phyloP scores from a whole-genome alignment of 92 coral and sea anemone genomes.

The Muricea muricata region DNA sequence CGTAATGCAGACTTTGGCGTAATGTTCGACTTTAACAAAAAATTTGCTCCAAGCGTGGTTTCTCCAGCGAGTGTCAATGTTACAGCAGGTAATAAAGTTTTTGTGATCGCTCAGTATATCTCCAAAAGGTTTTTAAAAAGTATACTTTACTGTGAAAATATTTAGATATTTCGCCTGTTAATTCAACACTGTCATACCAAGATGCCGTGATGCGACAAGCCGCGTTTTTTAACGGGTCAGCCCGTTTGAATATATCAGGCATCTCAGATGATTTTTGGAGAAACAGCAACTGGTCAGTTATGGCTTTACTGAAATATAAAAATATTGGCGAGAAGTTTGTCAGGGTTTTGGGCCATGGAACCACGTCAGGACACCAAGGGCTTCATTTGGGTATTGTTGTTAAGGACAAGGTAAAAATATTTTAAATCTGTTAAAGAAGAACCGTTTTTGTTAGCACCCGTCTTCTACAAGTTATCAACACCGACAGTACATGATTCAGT shows the following conservation, averaged over 20 bases:
- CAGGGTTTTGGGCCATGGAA: conserved; percentile 76
- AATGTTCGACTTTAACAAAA: conserved; percentile 77
- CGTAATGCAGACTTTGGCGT: conserved; percentile 68
- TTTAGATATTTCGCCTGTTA: conserved; percentile 47
- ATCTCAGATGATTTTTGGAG: conserved; percentile 78
- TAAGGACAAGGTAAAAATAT: neutral
- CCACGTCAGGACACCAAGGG: conserved; percentile 40
- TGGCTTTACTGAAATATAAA: conserved; percentile 72
- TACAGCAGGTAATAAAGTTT: conserved; percentile 22
- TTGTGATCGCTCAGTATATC: too few relatives aligned
- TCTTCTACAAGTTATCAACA: too few relatives aligned
- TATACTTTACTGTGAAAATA: too few relatives aligned
- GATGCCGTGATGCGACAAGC: conserved; percentile 75
- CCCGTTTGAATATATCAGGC: conserved; percentile 71
- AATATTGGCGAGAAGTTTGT: conserved; percentile 37
- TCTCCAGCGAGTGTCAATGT: conserved; percentile 21
- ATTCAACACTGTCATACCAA: conserved; percentile 45
- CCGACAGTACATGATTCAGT: too few relatives aligned
- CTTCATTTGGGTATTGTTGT: conserved; percentile 73
- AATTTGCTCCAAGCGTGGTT: conserved; percentile 42
- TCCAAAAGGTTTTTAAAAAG: too few relatives aligned
- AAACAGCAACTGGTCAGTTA: conserved; percentile 81
- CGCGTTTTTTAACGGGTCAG: conserved; percentile 55
- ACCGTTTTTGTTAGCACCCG: neutral
- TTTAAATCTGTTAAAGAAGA: neutral